Base-by-base conservation (phyloP, 2,888 invertebrate genomes). In the Brenthis daphne region DNA sequence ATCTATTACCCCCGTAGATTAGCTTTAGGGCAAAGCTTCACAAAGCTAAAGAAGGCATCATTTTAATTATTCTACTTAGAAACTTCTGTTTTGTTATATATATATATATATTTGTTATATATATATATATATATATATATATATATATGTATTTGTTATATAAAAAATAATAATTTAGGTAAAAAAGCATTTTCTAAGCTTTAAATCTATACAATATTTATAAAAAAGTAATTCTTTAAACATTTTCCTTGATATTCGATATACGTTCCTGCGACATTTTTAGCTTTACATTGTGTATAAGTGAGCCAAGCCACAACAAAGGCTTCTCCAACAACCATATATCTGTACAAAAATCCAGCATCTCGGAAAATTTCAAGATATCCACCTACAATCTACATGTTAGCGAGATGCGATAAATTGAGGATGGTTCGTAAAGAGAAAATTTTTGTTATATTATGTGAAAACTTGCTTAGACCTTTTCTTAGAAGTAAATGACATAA, bases 291-390 rank as follows among this genome's bases (percentile, higher is more conserved):
- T 37, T 20, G 20, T 53, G 51, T 51, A 63, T 68, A 70, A 70
- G 71, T 69, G 69, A 71, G 69, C 53, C 43, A 69, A 68, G 56
- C 47, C 67, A 65, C 65, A 57, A 65, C 55, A 65, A 67, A 63
- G 50, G 53, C 65, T 67, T 68, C 50, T 29, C 64, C 65, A 68
- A 43, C 37, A 43, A 63, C 67, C 73, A 71, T 67, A 73, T 69
- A 71, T 73, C 65, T 65, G 51, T 50, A 51, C 47, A 71, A 71
- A 69, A 69, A 69, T 71, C 65, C 69, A 67, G 61, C 63, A 51
- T 55, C 53, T 58, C 50, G 66, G 54, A 53, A 60, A 61, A 61
- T 61, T 61, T 50, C 61, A 51, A 33, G 61, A 63, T 37, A 63
- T 63, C 53, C 33, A 61, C 53, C 61, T 63, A 43, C 12, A 47